phyloP scores from a whole-genome alignment of 2,888 invertebrate genomes.

The Drosophila sordidapex region DNA sequence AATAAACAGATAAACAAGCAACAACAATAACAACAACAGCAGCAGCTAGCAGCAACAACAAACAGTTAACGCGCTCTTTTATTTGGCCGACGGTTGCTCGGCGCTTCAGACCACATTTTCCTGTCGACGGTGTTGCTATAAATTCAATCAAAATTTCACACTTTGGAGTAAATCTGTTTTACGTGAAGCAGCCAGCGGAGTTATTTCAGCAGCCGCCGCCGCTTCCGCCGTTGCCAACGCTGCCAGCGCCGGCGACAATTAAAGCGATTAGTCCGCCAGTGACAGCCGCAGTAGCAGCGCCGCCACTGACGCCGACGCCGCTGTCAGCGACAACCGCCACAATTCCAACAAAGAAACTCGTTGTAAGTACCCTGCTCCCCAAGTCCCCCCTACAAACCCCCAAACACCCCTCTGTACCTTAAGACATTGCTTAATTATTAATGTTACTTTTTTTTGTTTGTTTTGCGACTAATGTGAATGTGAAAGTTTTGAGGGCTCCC shows the following conservation, averaged over 20 bases:
- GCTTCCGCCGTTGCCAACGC: slow-evolving; percentile 75
- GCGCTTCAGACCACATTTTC: slow-evolving; percentile 56
- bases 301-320: slow-evolving; percentile 77
- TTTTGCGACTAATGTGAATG: slow-evolving; percentile 55
- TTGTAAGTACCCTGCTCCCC: slow-evolving; percentile 81
- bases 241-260: slow-evolving; percentile 84
- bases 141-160: slow-evolving; percentile 85
- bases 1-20: slow-evolving; percentile 21
- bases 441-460: slow-evolving; percentile 39
- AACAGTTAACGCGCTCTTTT: slow-evolving; percentile 26
- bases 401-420: not conserved
- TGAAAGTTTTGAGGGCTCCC: slow-evolving; percentile 52
- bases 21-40: slow-evolving; percentile 13
- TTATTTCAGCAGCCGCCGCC: slow-evolving; percentile 83
- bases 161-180: slow-evolving; percentile 86
- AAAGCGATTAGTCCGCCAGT: slow-evolving; percentile 85
- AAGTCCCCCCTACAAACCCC: not conserved
- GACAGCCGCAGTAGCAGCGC: slow-evolving; percentile 77
- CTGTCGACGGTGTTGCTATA: slow-evolving; percentile 81
- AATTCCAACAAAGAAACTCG: slow-evolving; percentile 85
- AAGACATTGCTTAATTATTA: slow-evolving; percentile 73
- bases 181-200: slow-evolving; percentile 85
- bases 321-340: slow-evolving; percentile 80
- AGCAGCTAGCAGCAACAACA: slow-evolving; percentile 20
- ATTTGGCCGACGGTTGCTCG: slow-evolving; percentile 61